Evolutionary conservation across 1,140 invertebrate genomes (phyloP), one percentile per base, ranked within the genome.

Genomic region (Panonychus citri): DNA sequence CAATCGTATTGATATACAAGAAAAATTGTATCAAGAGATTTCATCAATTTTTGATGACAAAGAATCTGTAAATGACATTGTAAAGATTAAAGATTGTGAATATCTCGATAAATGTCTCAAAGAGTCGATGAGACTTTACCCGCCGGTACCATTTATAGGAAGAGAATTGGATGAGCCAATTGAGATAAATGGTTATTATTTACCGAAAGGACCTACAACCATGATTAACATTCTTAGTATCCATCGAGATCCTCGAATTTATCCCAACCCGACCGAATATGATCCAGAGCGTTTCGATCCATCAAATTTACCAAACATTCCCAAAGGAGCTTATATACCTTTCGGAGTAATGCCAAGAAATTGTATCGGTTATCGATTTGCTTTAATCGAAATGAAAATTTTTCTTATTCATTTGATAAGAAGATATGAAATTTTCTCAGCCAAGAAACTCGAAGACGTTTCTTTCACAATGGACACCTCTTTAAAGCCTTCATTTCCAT

Each of bases 241-340:
- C 30, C 84, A 87, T 65, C 73, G 78, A 51, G 74, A 81, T 63
- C 69, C 74, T 2, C 68, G 76, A 30, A 65, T 76, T 26, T 87
- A 77, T 65, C 73, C 76, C 24, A 74, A 85, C 56, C n/a, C n/a
- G n/a, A n/a, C n/a, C n/a, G n/a, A n/a, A n/a, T n/a, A n/a, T n/a
- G n/a, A n/a, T n/a, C n/a, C n/a, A n/a, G n/a, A n/a, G n/a, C n/a
- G n/a, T n/a, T n/a, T n/a, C n/a, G n/a, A n/a, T n/a, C n/a, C n/a
- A n/a, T n/a, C n/a, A n/a, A n/a, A n/a, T n/a, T n/a, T n/a, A n/a
- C n/a, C n/a, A n/a, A n/a, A n/a, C n/a, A n/a, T n/a, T n/a, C n/a
- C n/a, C n/a, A n/a, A n/a, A n/a, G n/a, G n/a, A n/a, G n/a, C n/a
- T n/a, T n/a, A n/a, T n/a, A n/a, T n/a, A n/a, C n/a, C n/a, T n/a